Evolutionary conservation across 53 echinoderm and acorn worm species (phyloP), one percentile per base, ranked within the genome.

Genomic region (Mesocentrotus franciscanus): DNA sequence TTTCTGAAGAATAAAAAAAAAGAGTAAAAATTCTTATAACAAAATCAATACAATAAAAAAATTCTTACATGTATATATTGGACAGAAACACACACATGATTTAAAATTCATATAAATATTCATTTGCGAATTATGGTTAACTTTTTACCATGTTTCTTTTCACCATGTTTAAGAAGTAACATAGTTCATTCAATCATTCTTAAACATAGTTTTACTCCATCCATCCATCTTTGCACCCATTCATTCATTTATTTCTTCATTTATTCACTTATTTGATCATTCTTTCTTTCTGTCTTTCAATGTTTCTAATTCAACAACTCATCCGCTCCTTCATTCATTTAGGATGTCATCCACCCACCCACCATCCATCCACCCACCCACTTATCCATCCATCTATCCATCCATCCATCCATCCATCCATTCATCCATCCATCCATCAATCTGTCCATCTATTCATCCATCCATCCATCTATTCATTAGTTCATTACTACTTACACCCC

Each of bases 401-500:
- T 75, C 61, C 61, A 61, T 61, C 61, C 61, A 4, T 36, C 36
- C 10, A 36, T 75, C 36, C 10, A 36, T 39, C 14, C 35, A 78
- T 35, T 35, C 2, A 78, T 78, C 71, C 10, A 78, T 78, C 35
- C 18, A 15, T 4, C 18, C 66, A 71, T 27, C 26, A 1, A 71
- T 7, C 20, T 18, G 18, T 34, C 26, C 76, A 76, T 0, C 11
- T 1, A 76, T 33, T 12, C 35, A 78, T 7, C 36, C 78, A 35
- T 36, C 16, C 78, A 78, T 36, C 36, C 78, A 34, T 78, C 18
- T 3, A 16, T 75, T 13, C 14, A 68, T 68, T 78, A 26, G 36
- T 5, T 81, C 1, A 39, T 20, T 42, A 18, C 17, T 14, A 90
- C 97, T 98, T 96, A 98, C 98, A 90, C 71, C 93, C 96, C 97